A percentile compares a stretch with the other conserved stretches of the same genome.
Evolutionary conservation across 2,888 invertebrate species (phyloP).

Genomic region (Microdon myrmicae): DNA sequence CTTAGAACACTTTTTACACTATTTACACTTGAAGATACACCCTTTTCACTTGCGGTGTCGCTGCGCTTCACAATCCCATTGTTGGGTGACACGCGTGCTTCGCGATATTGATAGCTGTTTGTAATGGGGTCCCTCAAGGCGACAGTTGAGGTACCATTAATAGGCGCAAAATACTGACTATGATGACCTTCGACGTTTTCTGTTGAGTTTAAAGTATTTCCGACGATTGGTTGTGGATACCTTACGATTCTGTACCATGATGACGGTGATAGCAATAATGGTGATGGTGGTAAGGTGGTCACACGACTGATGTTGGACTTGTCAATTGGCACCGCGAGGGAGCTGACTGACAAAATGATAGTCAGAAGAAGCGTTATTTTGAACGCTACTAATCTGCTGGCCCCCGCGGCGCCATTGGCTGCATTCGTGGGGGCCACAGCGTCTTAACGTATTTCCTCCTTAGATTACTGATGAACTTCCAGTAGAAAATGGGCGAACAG

Average conservation of each 20-base stretch:
- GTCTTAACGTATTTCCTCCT: conserved; percentile 57
- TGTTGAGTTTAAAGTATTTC: conserved; percentile 45
- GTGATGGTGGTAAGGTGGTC: conserved; percentile 1
- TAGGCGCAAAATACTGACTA: conserved; percentile 10
- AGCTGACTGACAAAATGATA: conserved; percentile 59
- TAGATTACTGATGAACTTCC: background rate
- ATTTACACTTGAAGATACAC: conserved; percentile 16
- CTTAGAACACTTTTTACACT: conserved; percentile 43
- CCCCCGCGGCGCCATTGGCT: conserved; percentile 67
- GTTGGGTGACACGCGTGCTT: conserved; percentile 11
- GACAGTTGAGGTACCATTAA: conserved; percentile 10
- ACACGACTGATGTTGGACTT: conserved; percentile 12
- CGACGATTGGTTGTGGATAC: conserved; percentile 34
- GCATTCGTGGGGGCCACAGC: conserved; percentile 67
- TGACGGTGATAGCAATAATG: conserved; percentile 13
- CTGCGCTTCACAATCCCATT: conserved; percentile 36
- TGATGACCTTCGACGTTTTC: conserved; percentile 29
- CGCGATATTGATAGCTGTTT: conserved; percentile 37
- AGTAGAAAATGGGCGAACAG: background rate
- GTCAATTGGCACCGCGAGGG: conserved; percentile 64
- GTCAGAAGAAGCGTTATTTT: conserved; percentile 61
- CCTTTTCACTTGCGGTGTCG: conserved; percentile 6
- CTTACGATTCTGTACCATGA: conserved; percentile 55
- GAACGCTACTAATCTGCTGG: conserved; percentile 60
- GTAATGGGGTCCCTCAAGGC: conserved; percentile 8